Base-by-base conservation (phyloP, 2,797 vertebrate species). In the Malurus leucopterus region DNA sequence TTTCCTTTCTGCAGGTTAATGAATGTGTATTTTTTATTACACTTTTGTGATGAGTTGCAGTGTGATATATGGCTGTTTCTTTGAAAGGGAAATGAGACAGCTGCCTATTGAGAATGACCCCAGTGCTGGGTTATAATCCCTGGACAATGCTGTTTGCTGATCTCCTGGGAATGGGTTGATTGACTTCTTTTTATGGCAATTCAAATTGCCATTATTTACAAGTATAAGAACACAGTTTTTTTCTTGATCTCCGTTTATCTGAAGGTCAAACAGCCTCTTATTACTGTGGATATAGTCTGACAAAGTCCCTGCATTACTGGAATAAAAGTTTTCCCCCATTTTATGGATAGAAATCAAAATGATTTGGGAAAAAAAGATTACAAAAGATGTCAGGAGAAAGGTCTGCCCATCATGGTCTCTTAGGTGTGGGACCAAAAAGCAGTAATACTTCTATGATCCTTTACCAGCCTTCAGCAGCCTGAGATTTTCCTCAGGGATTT, bases 181-280 rank as follows among this genome's bases (percentile, higher is more conserved):
- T 92, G 88, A 81, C 71, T 85, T 83, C 47, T 84, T 90, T 93
- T 94, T 82, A 93, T 73, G 57, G n/a, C 68, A 67, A 58, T 94
- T 92, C 76, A 91, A 94, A 87, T 83, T 63, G 54, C 69, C 87
- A 91, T 85, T 85, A 89, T 88, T 95, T 93, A 81, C 70, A 84
- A 88, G 57, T 34, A 55, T 86, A 90, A 90, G 62, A 92, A 84
- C 58, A 68, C 46, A 49, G 15, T 19, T 1, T 1, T 88, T 72
- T 81, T 86, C 9, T 2, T 86, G 70, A 89, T 71, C 83, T 90
- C 26, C 65, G 65, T 95, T 93, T 88, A 78, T 82, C 67, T 76
- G 38, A 81, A 69, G 29, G 55, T 58, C 76, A 81, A 83, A 50
- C 32, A 75, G 44, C 16, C 23, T n/a, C 32, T 84, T 79, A 30